Base-by-base conservation (phyloP, 1,140 invertebrate genomes). In the Drosophila equinoxialis region DNA sequence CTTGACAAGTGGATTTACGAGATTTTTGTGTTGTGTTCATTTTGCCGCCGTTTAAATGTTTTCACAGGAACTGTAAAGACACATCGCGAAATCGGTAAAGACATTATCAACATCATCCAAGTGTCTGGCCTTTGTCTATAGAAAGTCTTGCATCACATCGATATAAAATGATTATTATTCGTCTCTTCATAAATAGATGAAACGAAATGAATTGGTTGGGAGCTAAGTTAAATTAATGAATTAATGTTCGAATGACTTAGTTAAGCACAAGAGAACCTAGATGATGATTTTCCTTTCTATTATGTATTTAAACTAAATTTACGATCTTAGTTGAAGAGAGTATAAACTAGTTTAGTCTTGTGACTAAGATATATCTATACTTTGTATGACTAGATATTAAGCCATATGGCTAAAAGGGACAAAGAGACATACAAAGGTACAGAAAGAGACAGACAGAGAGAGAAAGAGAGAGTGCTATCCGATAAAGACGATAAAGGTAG, bases 1-100 rank as follows among this genome's bases (percentile, higher is more conserved):
- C 37, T 39, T 39, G 37, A 39, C 45, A 51, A 51, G 45, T 51
- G 45, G 17, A 51, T 51, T 51, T 51, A 51, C 45, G 45, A 51
- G 45, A 51, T 51, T 23, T 51, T 23, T 48, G 17, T 17, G 0
- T 7, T 48, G 1, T 45, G 14, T 45, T 17, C 11, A n/a, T 42
- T 48, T 20, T 48, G 20, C 17, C 7, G 20, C 8, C 20, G 6
- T 48, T 20, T 48, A 51, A 51, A 51, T 10, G 45, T 23, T 51
- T 51, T 51, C 20, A 51, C 45, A 23, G 45, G 17, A 51, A 51
- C 45, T 51, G 45, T 17, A 8, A 48, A 48, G 7, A 14, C 14
- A 45, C n/a, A 45, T 45, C 14, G 10, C 3, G 14, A 48, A 48
- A 48, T 48, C 17, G 10, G 10, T 23, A 51, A 51, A 23, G 45